These are phyloP conservation scores for Nudaria mundana DNA, from an alignment of 2,888 invertebrate genomes.

Conservation along the genomic window DNA sequence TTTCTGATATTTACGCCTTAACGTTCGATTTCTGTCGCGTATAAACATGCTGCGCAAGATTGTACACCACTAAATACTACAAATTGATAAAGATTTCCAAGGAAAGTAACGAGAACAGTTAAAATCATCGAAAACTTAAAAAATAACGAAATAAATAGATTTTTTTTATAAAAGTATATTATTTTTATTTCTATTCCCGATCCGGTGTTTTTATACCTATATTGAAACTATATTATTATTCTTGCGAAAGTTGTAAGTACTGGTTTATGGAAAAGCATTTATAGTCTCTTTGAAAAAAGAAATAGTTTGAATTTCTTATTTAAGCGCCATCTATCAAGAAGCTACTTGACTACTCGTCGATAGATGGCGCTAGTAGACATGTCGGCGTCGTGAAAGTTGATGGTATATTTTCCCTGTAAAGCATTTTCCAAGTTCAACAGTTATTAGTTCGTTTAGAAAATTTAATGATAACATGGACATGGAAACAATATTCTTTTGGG, in stretches of 20 bases:
- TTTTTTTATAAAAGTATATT: slow-evolving; percentile 50
- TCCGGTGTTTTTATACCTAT: slow-evolving; percentile 38
- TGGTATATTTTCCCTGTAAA: too few species aligned
- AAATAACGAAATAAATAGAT: slow-evolving; percentile 78
- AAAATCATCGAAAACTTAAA: slow-evolving; percentile 79
- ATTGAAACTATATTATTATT: too few species aligned
- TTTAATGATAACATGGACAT: too few species aligned
- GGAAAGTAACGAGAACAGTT: slow-evolving; percentile 79
- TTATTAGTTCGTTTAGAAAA: too few species aligned
- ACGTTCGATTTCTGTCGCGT: slow-evolving; percentile 47
- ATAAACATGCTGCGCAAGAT: slow-evolving; percentile 41
- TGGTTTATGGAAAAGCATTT: not conserved
- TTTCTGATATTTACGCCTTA: slow-evolving; percentile 25
- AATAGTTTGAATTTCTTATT: too few species aligned
- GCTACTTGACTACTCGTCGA: too few species aligned
- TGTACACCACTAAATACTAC: slow-evolving; percentile 64
- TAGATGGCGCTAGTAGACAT: too few species aligned
- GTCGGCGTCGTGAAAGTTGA: too few species aligned
- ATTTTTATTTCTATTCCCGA: slow-evolving; percentile 42
- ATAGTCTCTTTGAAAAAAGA: not conserved
- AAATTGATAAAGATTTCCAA: slow-evolving; percentile 76
- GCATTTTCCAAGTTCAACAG: too few species aligned
- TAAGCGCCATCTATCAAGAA: too few species aligned
- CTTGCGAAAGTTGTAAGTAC: not conserved
- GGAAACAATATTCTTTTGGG: too few species aligned